Conservation (phyloP, 1,140 invertebrate species). For the Mizuhopecten yessoensis region DNA sequence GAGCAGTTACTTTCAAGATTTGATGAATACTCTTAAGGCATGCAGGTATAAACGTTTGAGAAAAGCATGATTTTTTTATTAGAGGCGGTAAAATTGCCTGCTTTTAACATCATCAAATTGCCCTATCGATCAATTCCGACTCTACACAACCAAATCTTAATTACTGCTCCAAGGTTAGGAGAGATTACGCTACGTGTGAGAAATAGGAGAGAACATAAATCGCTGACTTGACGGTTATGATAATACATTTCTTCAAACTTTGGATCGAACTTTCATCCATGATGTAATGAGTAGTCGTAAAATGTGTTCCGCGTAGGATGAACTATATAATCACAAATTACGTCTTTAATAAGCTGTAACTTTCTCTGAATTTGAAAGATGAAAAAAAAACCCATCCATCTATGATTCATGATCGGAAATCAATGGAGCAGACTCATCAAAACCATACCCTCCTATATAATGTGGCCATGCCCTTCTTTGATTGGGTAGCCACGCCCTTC, state of each 20-base stretch:
- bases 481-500: no score
- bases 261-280: neutral
- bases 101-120: neutral
- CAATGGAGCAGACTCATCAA: neutral
- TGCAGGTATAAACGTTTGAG: neutral
- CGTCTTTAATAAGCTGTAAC: neutral
- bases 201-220: neutral
- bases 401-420: no score
- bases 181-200: neutral
- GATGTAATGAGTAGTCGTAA: conserved; percentile 1
- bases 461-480: neutral
- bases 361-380: neutral
- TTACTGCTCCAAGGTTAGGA: neutral
- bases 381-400: neutral
- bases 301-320: neutral
- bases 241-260: neutral
- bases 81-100: neutral
- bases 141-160: neutral
- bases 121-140: neutral
- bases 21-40: no score
- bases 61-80: neutral
- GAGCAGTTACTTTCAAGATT: no score
- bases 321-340: neutral
- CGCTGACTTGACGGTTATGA: neutral
- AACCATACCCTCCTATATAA: neutral